Evolutionary conservation across 1,140 invertebrate species (phyloP).

Genomic region (Plutomurus gul): DNA sequence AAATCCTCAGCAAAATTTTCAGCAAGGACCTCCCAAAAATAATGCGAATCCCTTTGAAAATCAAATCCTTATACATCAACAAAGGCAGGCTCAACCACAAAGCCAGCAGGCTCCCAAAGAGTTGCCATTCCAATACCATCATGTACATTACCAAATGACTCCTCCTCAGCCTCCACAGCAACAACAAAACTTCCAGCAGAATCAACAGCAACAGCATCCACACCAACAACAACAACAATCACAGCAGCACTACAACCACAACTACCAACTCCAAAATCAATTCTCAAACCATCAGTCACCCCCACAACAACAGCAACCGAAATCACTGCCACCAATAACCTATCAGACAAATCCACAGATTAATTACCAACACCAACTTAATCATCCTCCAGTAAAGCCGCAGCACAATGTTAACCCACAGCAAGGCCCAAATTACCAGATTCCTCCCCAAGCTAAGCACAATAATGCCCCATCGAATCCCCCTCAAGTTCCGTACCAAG

Average conservation of each 20-base stretch:
- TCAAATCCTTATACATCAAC: neutral
- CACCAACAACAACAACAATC: neutral
- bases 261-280: neutral
- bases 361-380: constrained; percentile 5
- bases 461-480: too few species aligned
- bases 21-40: too few species aligned
- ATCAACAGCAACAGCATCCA: neutral
- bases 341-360: neutral
- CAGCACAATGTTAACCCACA: neutral
- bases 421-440: neutral
- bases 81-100: neutral
- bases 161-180: neutral
- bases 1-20: too few species aligned
- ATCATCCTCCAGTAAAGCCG: neutral
- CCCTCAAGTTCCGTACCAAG: too few species aligned
- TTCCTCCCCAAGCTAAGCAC: neutral
- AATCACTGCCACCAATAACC: neutral
- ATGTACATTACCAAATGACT: neutral
- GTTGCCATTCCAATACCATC: neutral
- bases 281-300: neutral
- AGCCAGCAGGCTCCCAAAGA: neutral
- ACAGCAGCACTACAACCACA: neutral
- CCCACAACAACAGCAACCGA: neutral
- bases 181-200: neutral
- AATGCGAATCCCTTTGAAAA: too few species aligned